Base-by-base conservation (phyloP, 2,888 invertebrate genomes). In the Mellilla xanthometata region DNA sequence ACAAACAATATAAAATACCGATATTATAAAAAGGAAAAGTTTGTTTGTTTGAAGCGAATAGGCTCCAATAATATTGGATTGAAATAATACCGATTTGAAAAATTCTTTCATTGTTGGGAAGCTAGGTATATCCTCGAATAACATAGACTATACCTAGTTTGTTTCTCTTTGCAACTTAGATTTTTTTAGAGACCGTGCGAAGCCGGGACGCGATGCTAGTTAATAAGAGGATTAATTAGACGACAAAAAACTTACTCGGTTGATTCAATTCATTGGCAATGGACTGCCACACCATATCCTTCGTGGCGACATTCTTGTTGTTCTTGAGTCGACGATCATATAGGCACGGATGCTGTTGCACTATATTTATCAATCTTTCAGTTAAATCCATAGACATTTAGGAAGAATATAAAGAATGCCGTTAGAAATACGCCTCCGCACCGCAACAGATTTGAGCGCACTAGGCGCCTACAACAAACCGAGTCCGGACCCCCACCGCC, bases 261-360 rank as follows among this genome's bases (percentile, higher is more conserved):
- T 50, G 42, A 26, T 40, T 27, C 41, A 54, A 30, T 29, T 42
- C 44, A 24, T 8, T 12, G 9, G 47, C 47, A 19, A 40, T 45
- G 2, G n/a, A 15, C 5, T 35, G 23, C 50, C 42, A 48, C 28
- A 42, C 12, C 15, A 39, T 12, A 5, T 4, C 2, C 19, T 38
- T 45, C 11, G 11, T 23, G 9, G 11, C 0, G n/a, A n/a, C 23
- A 12, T 45, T 50, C 28, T 23, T 31, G 9, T 35, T 40, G 27
- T 13, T 15, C 8, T 26, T 24, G 12, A 38, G 24, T 0, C 33
- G 22, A 7, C 11, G 34, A 4, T 48, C 40, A 27, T 54, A 41
- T 28, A 52, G 9, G n/a, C 42, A 22, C 1, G 49, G 49, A 19
- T 31, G 11, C 7, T 19, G 23, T 35, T 39, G 31, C 7, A 54